Conservation (phyloP, 2,797 vertebrate genomes). For the Chanos chanos region DNA sequence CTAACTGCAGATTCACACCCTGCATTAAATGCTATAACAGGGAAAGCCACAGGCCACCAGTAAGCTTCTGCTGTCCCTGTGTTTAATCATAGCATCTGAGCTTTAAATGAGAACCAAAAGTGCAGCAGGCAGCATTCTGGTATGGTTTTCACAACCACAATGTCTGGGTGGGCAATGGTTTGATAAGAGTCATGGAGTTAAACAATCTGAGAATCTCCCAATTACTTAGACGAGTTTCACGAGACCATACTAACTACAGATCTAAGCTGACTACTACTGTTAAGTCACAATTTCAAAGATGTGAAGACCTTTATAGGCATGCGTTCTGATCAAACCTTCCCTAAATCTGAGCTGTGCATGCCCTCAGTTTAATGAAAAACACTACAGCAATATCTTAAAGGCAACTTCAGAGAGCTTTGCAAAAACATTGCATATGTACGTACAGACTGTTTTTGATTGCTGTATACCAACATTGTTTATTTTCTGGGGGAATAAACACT, state of each 20-base stretch:
- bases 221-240: not conserved
- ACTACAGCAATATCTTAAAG: no score
- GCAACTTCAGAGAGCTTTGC: no score
- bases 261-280: not conserved
- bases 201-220: not conserved
- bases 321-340: no score
- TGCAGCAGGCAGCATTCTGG: not conserved
- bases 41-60: conserved; percentile 47
- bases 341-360: no score
- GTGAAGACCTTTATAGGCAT: no score
- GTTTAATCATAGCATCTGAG: conserved; percentile 27
- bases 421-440: no score
- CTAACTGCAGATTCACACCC: conserved; percentile 49
- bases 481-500: no score
- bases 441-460: no score
- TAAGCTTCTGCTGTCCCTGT: conserved; percentile 49
- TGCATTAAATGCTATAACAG: conserved; percentile 48
- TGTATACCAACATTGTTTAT: no score
- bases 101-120: conserved; percentile 46
- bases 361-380: no score
- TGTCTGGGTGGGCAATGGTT: not conserved
- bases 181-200: not conserved
- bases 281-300: not conserved
- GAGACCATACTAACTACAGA: not conserved
- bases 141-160: not conserved